Evolutionary conservation across 2,888 invertebrate genomes (phyloP).

Genomic region (Fissipunctia ypsillon): DNA sequence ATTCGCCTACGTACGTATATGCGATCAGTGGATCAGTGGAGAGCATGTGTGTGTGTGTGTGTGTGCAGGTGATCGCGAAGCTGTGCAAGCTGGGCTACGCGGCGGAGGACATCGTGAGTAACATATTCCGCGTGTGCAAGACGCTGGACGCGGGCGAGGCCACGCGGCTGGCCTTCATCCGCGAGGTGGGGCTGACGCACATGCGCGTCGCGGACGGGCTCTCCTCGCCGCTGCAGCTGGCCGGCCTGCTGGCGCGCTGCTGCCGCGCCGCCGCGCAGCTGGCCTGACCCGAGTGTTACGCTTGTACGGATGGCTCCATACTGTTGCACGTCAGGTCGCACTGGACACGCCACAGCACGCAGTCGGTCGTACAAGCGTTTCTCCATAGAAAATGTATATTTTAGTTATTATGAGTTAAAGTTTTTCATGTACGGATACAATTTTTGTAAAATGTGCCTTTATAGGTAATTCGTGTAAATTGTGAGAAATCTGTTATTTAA

Average conservation of each 20-base stretch:
- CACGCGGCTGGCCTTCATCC: conserved; percentile 95
- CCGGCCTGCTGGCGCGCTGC: conserved; percentile 95
- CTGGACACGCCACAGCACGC: background rate
- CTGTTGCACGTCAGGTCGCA: too few relatives aligned
- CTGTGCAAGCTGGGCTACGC: conserved; percentile 98
- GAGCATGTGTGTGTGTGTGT: background rate
- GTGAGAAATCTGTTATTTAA: background rate
- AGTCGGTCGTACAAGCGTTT: too few relatives aligned
- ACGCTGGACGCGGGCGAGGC: conserved; percentile 95
- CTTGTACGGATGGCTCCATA: background rate
- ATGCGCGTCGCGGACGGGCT: conserved; percentile 95
- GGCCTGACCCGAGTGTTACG: conserved; percentile 2
- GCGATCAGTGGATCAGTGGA: background rate
- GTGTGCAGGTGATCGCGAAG: conserved; percentile 93
- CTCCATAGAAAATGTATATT: background rate
- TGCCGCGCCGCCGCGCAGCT: conserved; percentile 87
- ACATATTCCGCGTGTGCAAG: conserved; percentile 98
- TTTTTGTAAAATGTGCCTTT: conserved; percentile 1
- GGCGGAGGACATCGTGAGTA: conserved; percentile 98
- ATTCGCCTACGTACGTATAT: background rate
- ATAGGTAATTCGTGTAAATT: background rate
- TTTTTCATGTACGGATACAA: background rate
- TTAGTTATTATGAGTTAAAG: background rate
- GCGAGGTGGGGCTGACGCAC: conserved; percentile 94
- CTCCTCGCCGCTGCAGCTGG: conserved; percentile 96